Base-by-base conservation (phyloP, 2,113 vertebrate species). In the Eclectus roratus region DNA sequence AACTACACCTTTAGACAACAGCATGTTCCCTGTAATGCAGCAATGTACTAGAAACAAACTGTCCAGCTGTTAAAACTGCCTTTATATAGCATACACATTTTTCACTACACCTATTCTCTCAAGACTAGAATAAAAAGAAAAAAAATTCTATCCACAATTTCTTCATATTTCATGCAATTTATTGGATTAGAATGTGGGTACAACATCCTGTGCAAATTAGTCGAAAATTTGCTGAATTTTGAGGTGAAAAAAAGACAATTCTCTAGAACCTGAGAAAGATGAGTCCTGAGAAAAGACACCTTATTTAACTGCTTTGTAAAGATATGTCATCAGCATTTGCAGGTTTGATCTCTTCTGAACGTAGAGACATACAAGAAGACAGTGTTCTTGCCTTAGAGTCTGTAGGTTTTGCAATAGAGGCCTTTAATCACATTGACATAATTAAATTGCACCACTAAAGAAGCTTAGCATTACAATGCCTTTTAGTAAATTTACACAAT, bases 301-400 rank as follows among this genome's bases (percentile, higher is more conserved):
- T 1, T 53, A 66, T 7, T 5, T 53, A 78, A 84, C 35, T 35
- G 8, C 47, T 92, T 92, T 65, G 55, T 33, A 94, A 92, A 94
- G 78, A 88, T 88, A 93, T 19, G 4, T 72, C 80, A 92, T 78
- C 58, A 65, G 4, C 91, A 97, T 97, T 95, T 98, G 78, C 80
- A 97, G 95, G 70, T 94, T 91, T 82, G 41, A 85, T 96, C 74
- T 92, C 82, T 93, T 96, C 92, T 89, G 94, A 80, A 87, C 23
- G 13, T 33, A 91, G 9, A 93, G 56, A 80, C n/a, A 53, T 11
- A 4, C 6, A 80, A 80, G 49, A 95, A 44, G 73, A 80, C 63
- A 85, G 68, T 65, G 44, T 92, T 95, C 80, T 88, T 88, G 66
- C 80, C 96, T 79, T 77, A 79, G 21, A 84, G 52, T 93, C 92